Conservation (phyloP, 2,888 invertebrate species). For the Pegoplata infirma region DNA sequence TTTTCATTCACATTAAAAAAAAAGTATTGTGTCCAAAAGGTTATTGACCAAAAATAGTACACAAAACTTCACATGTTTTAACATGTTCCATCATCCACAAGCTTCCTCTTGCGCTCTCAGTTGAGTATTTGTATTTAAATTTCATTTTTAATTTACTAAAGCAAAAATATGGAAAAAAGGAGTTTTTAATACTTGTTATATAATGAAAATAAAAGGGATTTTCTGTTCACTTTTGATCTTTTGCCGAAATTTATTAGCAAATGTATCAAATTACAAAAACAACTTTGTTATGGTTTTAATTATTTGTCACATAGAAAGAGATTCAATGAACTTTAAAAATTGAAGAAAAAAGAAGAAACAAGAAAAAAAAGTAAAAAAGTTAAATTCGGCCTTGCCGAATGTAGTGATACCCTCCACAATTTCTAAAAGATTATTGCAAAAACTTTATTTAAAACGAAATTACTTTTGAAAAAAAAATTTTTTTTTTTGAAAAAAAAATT, state of each 20-base stretch:
- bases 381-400: too few relatives aligned
- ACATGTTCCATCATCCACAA: too few relatives aligned
- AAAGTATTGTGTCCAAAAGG: constrained; percentile 36
- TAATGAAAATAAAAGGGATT: constrained; percentile 54
- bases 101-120: not conserved
- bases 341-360: too few relatives aligned
- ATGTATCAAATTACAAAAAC: constrained; percentile 52
- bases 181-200: constrained; percentile 49
- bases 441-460: too few relatives aligned
- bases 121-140: constrained; percentile 31
- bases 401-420: too few relatives aligned
- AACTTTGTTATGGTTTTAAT: not conserved
- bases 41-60: constrained; percentile 44
- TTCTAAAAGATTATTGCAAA: too few relatives aligned
- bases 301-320: not conserved
- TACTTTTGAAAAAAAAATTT: too few relatives aligned
- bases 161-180: constrained; percentile 37
- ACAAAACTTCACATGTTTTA: constrained; percentile 23
- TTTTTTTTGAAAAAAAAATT: too few relatives aligned
- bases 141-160: constrained; percentile 56
- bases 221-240: constrained; percentile 54
- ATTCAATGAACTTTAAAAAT: not conserved
- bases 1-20: constrained; percentile 1
- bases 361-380: too few relatives aligned
- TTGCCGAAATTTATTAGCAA: constrained; percentile 48